Evolutionary conservation across 2,113 vertebrate genomes (phyloP).

Genomic region (Pheucticus melanocephalus): DNA sequence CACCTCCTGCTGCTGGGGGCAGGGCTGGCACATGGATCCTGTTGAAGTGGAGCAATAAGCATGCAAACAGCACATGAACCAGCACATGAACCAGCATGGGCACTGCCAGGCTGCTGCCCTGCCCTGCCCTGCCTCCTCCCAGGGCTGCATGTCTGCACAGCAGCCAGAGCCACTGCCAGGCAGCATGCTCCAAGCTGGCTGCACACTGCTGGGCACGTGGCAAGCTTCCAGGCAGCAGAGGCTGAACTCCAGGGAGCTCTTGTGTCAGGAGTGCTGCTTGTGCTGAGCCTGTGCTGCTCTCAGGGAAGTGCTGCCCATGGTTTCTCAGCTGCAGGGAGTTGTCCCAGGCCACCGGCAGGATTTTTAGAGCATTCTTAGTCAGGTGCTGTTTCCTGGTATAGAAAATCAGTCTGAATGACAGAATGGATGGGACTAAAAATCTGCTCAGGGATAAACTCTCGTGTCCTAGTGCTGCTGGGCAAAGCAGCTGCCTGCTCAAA

Average conservation of each 20-base stretch:
- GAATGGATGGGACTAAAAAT: background rate
- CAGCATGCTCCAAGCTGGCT: background rate
- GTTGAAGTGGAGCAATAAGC: background rate
- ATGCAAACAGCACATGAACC: background rate
- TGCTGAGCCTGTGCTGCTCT: background rate
- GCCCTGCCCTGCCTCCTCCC: background rate
- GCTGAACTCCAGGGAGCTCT: background rate
- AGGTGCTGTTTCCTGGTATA: background rate
- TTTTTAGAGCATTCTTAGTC: background rate
- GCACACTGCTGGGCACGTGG: background rate
- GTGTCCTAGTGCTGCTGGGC: background rate
- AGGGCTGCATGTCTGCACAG: conserved; percentile 11
- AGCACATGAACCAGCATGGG: background rate
- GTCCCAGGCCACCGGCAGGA: background rate
- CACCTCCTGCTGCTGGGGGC: background rate
- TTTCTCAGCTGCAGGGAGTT: background rate
- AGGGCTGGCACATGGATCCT: background rate
- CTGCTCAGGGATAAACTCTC: background rate
- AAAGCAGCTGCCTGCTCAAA: conserved; percentile 21
- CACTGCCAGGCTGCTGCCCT: background rate
- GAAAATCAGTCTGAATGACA: background rate
- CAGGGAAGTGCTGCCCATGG: background rate
- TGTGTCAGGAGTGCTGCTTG: background rate
- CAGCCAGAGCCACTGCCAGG: conserved; percentile 17
- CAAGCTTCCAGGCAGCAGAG: background rate